Base-by-base conservation (phyloP, 2,888 invertebrate genomes). In the Cecidostiba fungosa region DNA sequence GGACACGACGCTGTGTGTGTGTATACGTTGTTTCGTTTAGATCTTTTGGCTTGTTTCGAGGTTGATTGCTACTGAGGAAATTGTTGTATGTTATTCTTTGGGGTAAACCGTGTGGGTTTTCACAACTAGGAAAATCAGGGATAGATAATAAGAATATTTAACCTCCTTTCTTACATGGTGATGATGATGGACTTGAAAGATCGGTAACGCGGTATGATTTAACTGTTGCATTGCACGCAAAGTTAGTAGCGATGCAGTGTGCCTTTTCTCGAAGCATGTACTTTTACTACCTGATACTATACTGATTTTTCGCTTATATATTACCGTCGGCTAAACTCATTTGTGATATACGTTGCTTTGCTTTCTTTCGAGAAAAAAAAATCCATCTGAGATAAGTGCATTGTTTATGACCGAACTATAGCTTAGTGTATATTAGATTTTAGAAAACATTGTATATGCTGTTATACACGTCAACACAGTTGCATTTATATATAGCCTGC, bases 171-270 rank as follows among this genome's bases (percentile, higher is more conserved):
- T 70, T 19, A 8, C 29, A 32, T 23, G n/a, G n/a, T n/a, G n/a
- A n/a, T n/a, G n/a, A n/a, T n/a, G 69, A 85, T 74, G 16, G 76
- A 16, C 39, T 54, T 80, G 26, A 80, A 59, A 80, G 66, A 84
- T 84, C 47, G 69, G 69, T 70, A 70, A 59, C n/a, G 32, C 66
- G 32, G 26, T n/a, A 23, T 39, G 54, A 84, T 85, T 77, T 85
- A 81, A 85, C 76, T 72, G 77, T 81, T 77, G 59, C 72, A 47
- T 16, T 4, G 47, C 85, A 82, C 50, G 85, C 82, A 70, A 79
- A 50, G 36, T 32, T 6, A 26, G 59, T 70, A 36, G 16, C 29
- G 70, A 70, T 70, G 16, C 26, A 54, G 77, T 36, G 14, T 66
- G 36, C 36, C 23, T 36, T 54, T 50, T 70, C 39, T 10, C 62